Percentiles rank a stretch among this genome's conserved stretches.
Evolutionary conservation across 1,140 invertebrate species (phyloP).

Genomic region (Drosophila nigromelanica): DNA sequence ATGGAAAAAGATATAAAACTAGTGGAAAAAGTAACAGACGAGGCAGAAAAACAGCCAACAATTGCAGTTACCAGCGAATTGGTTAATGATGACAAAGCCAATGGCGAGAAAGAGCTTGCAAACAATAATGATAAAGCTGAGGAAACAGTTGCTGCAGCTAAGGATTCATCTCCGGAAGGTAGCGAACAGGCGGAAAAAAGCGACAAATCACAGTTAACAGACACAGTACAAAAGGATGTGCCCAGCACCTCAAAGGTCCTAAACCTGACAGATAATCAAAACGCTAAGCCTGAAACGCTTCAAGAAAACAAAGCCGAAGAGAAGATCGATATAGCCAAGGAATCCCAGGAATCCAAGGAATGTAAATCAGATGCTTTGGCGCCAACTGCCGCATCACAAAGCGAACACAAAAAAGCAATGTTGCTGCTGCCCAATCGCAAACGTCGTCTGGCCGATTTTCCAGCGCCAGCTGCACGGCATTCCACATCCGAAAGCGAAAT

Average conservation of each 20-base stretch:
- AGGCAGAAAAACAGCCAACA: background rate
- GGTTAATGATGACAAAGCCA: background rate
- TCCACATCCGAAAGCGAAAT: conserved; percentile 76
- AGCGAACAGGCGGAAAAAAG: background rate
- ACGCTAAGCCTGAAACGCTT: background rate
- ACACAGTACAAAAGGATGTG: conserved; percentile 27
- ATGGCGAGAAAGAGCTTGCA: background rate
- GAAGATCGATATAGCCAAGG: background rate
- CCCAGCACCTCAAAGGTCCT: conserved; percentile 30
- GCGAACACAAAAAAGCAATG: conserved; percentile 3
- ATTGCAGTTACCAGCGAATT: background rate
- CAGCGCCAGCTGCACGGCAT: conserved; percentile 37
- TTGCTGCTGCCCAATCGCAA: conserved; percentile 54
- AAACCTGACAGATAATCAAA: background rate
- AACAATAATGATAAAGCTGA: background rate
- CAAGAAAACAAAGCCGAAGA: background rate
- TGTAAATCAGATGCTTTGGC: background rate
- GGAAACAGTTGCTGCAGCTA: background rate
- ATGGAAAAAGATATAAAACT: background rate
- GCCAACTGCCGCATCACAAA: background rate
- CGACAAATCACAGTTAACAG: background rate
- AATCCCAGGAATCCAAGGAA: background rate
- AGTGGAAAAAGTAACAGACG: background rate
- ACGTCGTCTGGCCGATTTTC: conserved; percentile 61
- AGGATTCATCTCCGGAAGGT: background rate